These are phyloP conservation scores for Myotis vivesi DNA, from an alignment of 2,797 vertebrate genomes.

Conservation along the genomic window DNA sequence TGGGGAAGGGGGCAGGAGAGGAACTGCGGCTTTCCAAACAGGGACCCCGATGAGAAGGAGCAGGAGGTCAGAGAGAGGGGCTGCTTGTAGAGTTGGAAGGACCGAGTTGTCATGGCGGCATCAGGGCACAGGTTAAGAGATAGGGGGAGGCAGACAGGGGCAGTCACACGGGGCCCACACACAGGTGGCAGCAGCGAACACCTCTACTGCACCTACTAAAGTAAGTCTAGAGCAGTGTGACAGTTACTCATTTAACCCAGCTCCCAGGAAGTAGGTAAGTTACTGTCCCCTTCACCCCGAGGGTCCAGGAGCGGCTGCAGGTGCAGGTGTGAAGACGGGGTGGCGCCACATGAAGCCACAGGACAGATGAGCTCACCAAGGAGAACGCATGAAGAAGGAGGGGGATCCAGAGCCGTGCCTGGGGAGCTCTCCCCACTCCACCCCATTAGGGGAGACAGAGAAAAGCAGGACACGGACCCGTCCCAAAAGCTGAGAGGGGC, in stretches of 20 bases:
- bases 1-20: background rate
- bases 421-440: background rate
- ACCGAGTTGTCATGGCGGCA: fast-evolving
- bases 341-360: background rate
- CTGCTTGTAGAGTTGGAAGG: background rate
- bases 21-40: background rate
- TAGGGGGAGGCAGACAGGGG: background rate
- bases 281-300: too few relatives aligned
- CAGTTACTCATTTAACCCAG: background rate
- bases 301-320: background rate
- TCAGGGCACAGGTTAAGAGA: background rate
- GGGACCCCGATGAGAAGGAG: background rate
- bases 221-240: background rate
- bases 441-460: background rate
- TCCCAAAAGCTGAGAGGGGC: background rate
- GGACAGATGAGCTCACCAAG: background rate
- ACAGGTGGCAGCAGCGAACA: background rate
- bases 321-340: background rate
- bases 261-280: too few relatives aligned
- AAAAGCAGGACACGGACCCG: background rate
- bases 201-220: background rate
- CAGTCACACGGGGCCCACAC: background rate
- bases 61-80: background rate
- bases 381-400: background rate
- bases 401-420: background rate